These are phyloP conservation scores for Epirrhoe tristata DNA, from an alignment of 2,888 invertebrate genomes.

Conservation along the genomic window DNA sequence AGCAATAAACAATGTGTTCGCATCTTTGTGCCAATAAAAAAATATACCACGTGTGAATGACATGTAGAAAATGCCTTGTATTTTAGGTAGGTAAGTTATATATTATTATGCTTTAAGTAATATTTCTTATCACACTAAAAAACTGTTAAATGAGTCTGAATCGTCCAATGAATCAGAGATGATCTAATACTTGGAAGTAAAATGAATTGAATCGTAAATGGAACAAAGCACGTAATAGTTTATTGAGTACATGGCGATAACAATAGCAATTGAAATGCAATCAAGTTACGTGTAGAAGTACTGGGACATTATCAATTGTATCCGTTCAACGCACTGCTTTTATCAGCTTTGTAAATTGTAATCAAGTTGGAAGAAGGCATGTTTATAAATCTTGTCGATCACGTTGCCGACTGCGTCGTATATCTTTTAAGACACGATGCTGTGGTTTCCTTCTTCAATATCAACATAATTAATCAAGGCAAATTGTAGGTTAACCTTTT, in stretches of 20 bases:
- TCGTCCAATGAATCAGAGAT: conserved; percentile 36
- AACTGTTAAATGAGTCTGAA: conserved; percentile 8
- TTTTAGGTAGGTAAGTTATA: conserved; percentile 25
- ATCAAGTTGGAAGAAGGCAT: conserved; percentile 59
- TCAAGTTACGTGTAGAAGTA: conserved; percentile 54
- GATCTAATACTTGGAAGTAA: conserved; percentile 41
- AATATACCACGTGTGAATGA: conserved; percentile 42
- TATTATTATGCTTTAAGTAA: conserved; percentile 14
- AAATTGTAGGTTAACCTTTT: conserved; percentile 26
- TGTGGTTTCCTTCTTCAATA: conserved; percentile 39
- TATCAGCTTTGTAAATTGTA: conserved; percentile 53
- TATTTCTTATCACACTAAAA: conserved; percentile 3
- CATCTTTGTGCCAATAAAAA: conserved; percentile 51
- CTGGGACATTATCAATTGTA: conserved; percentile 53
- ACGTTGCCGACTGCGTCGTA: conserved; percentile 47
- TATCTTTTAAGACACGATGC: conserved; percentile 45
- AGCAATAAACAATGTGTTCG: conserved; percentile 68
- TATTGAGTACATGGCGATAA: conserved; percentile 49
- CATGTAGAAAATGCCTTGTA: conserved; percentile 29
- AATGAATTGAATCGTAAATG: conserved; percentile 37
- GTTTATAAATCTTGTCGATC: conserved; percentile 58
- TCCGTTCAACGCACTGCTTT: conserved; percentile 58
- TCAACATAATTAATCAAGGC: conserved; percentile 44
- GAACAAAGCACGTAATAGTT: conserved; percentile 28
- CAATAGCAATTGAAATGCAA: conserved; percentile 58